A percentile compares a stretch with the other conserved stretches of the same genome.
These are phyloP conservation scores for Pristionchus pacificus DNA, from an alignment of 1,140 invertebrate species.

Conservation along the genomic window DNA sequence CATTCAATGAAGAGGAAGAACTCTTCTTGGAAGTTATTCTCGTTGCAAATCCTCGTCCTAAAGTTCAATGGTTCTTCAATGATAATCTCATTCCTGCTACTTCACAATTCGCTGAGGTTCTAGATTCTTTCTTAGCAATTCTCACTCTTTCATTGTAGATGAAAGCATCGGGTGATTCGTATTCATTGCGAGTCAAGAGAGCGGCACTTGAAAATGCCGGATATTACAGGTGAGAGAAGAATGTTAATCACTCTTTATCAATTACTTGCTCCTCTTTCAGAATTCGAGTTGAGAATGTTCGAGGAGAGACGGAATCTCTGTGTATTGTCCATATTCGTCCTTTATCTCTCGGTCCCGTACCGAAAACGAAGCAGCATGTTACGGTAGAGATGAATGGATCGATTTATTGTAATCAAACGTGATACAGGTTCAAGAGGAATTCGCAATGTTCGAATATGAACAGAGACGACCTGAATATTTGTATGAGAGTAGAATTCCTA, in stretches of 20 bases:
- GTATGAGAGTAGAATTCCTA: too few relatives aligned
- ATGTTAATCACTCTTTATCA: too few relatives aligned
- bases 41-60: constrained; percentile 61
- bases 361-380: constrained; percentile 24
- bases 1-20: constrained; percentile 59
- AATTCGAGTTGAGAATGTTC: constrained; percentile 59
- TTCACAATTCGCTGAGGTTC: constrained; percentile 45
- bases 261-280: constrained; percentile 22
- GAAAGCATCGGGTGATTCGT: constrained; percentile 40
- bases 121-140: background rate
- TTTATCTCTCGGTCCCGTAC: constrained; percentile 45
- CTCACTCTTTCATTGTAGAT: background rate
- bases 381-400: background rate
- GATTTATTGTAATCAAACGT: constrained; percentile 20
- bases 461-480: constrained; percentile 22
- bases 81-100: constrained; percentile 58
- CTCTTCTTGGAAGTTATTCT: constrained; percentile 60
- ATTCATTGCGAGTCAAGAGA: constrained; percentile 53
- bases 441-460: constrained; percentile 35
- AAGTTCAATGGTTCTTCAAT: constrained; percentile 62
- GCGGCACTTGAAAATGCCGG: constrained; percentile 54
- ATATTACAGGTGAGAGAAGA: constrained; percentile 43
- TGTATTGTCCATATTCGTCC: constrained; percentile 51
- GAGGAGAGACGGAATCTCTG: constrained; percentile 60
- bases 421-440: constrained; percentile 29